phyloP scores from a whole-genome alignment of 2,888 invertebrate species.

The Ochropleura plecta region DNA sequence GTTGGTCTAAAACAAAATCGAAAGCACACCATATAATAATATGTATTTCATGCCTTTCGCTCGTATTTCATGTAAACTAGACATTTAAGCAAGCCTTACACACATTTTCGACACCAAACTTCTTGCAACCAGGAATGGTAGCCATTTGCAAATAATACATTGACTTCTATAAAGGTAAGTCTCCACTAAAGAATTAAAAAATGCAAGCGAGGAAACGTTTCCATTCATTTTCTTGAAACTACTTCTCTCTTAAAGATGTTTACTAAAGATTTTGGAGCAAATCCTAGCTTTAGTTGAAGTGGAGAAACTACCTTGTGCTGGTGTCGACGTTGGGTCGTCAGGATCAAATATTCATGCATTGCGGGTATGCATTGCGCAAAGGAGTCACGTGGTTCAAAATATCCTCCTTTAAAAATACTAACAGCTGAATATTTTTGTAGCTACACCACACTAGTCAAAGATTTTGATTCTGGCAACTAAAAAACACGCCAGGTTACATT shows the following conservation, averaged over 20 bases:
- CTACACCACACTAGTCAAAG: not conserved
- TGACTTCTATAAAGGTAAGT: not conserved
- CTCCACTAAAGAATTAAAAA: not conserved
- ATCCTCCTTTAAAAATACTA: conserved; percentile 19
- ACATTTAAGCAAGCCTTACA: not conserved
- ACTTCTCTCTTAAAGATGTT: not conserved
- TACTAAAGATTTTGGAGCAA: not conserved
- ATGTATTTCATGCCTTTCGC: not conserved
- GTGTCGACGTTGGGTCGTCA: conserved; percentile 27
- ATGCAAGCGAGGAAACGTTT: not conserved
- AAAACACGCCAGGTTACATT: too few species aligned
- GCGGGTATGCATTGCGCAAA: conserved; percentile 51
- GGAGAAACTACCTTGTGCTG: not conserved
- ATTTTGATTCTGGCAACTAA: not conserved
- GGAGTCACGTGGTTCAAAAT: conserved; percentile 32
- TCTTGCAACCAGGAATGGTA: conserved; percentile 5
- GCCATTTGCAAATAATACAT: conserved; percentile 52
- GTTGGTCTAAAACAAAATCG: not conserved
- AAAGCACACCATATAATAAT: not conserved
- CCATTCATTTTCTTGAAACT: not conserved
- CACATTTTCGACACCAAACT: conserved; percentile 10
- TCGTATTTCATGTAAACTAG: conserved; percentile 3
- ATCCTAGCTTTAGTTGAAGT: not conserved
- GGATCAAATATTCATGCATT: conserved; percentile 58
- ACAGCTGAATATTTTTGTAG: conserved; percentile 5